A percentile compares a stretch with the other conserved stretches of the same genome.
phyloP scores from a whole-genome alignment of 2,113 vertebrate genomes.

The Ardeotis arabs region DNA sequence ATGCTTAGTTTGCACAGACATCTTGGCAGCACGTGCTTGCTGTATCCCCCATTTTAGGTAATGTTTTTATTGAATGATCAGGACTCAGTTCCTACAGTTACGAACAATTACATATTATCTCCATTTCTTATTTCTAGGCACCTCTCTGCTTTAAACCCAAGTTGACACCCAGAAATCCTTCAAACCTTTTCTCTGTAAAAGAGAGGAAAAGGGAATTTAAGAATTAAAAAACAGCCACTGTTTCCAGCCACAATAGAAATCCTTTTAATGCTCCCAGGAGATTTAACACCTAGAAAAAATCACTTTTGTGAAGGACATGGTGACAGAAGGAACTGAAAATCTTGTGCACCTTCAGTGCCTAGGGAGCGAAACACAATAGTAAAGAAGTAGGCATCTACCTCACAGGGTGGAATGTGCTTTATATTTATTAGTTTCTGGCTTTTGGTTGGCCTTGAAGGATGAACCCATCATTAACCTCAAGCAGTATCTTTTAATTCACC shows the following conservation, averaged over 20 bases:
- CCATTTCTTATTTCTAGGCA: not conserved
- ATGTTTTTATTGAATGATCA: not conserved
- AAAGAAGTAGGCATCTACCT: not conserved
- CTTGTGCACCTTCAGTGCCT: not conserved
- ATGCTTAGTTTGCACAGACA: not conserved
- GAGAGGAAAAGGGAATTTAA: not conserved
- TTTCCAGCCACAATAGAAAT: not conserved
- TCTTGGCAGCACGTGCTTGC: not conserved
- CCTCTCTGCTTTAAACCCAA: not conserved
- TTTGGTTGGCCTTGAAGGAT: not conserved
- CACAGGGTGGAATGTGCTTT: not conserved
- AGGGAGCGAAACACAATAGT: conserved; percentile 2
- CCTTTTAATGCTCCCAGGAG: not conserved
- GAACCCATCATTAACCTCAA: conserved; percentile 17
- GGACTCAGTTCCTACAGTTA: not conserved
- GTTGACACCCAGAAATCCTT: not conserved
- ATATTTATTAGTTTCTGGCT: conserved; percentile 9
- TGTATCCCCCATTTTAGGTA: not conserved
- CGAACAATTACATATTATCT: not conserved
- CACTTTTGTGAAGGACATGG: not conserved
- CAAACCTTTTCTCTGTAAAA: not conserved
- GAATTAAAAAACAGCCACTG: not conserved
- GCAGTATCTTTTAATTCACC: conserved; percentile 1
- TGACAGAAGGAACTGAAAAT: conserved; percentile 22
- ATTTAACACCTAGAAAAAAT: not conserved